Base-by-base conservation (phyloP, 2,888 invertebrate species). In the Phortica magna region DNA sequence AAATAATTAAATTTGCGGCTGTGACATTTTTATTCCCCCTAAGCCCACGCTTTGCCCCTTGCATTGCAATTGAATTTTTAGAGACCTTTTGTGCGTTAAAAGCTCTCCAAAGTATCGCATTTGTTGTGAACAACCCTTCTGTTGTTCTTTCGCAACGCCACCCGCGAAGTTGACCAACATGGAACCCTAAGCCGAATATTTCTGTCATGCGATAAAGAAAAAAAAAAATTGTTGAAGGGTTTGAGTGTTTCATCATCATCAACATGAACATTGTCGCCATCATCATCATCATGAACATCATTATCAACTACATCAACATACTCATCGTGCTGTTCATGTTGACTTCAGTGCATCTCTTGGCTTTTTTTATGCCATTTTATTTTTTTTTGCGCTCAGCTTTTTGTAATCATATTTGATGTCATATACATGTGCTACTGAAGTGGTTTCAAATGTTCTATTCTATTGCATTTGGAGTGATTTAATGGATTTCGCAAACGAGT, bases 1-100 rank as follows among this genome's bases (percentile, higher is more conserved):
- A 79, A 83, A 82, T 90, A 89, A 89, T 90, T 90, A 89, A 90
- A 90, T 90, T 87, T 85, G 83, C 80, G 82, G 82, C 84, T 87
- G 89, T 85, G 89, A 89, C 89, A 89, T 86, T 88, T 83, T 82
- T 79, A n/a, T 78, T 79, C 80, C 31, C 19, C 31, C 31, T 31
- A 31, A 4, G 31, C 31, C 31, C 19, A 17, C n/a, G 10, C 43
- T 43, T 43, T 39, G n/a, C 41, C 42, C 12, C 41, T 19, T 68
- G 14, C n/a, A 41, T 67, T 42, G 10, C 42, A 43, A 68, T 68
- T 68, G 43, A 43, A 43, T 70, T 57, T 64, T 67, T 68, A 72
- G 70, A 31, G 80, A 79, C 80, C 76, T 77, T 78, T 59, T 77
- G 70, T 55, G 70, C 67, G 75, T 5, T 72, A n/a, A 5, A 19